Percentiles rank a stretch among this genome's conserved stretches.
Conservation (phyloP, 2,888 invertebrate genomes). For the Lepidochrysops patricia region DNA sequence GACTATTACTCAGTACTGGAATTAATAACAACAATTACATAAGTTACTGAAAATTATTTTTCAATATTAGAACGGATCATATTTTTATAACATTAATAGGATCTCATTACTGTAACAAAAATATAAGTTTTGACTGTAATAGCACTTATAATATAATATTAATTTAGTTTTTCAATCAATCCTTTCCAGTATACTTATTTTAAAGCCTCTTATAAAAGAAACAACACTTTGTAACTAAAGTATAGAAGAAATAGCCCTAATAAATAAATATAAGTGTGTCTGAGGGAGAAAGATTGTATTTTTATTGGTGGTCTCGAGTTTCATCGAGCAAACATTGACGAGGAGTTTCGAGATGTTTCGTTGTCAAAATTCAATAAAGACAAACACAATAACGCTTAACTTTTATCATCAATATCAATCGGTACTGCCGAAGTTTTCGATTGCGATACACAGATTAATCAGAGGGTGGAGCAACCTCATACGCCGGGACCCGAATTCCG, state of each 20-base stretch:
- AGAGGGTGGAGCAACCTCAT: no score
- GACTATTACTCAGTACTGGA: no score
- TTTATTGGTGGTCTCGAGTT: neutral
- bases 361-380: constrained; percentile 10
- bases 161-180: no score
- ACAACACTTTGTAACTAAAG: neutral
- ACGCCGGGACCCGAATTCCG: neutral
- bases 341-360: neutral
- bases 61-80: no score
- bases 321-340: neutral
- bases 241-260: neutral
- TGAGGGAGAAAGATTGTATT: neutral
- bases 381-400: constrained; percentile 5
- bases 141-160: no score
- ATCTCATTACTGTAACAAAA: no score
- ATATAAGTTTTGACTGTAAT: no score
- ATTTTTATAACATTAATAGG: no score
- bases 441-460: neutral
- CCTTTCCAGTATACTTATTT: neutral
- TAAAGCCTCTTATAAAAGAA: neutral
- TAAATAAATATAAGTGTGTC: neutral
- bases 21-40: no score
- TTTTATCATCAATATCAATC: neutral
- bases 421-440: neutral
- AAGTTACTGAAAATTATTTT: no score